These are phyloP conservation scores for Sepioteuthis lessoniana DNA, from an alignment of 2,888 invertebrate species.

Conservation along the genomic window DNA sequence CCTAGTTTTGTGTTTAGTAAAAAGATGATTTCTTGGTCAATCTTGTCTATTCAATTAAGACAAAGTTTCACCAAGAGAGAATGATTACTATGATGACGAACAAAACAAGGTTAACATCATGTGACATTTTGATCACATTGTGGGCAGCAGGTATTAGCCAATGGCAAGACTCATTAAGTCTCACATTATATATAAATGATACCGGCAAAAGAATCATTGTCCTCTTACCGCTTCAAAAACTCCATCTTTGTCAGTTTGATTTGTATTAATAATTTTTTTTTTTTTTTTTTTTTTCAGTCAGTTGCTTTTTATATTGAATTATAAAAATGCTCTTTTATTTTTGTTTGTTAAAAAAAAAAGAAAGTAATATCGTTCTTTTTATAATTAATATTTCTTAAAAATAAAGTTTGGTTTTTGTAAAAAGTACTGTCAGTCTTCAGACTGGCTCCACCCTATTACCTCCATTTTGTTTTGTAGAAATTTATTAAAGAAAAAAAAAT, in stretches of 20 bases:
- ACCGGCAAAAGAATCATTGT: background rate
- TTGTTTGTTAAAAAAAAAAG: background rate
- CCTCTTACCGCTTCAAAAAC: background rate
- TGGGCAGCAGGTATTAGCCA: background rate
- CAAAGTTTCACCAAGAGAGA: background rate
- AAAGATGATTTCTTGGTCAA: background rate
- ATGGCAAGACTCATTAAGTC: background rate
- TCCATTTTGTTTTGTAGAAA: background rate
- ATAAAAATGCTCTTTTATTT: background rate
- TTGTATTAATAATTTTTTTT: background rate
- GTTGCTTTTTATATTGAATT: background rate
- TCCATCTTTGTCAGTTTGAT: background rate
- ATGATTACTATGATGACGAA: slow-evolving; percentile 4
- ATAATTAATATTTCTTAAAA: background rate
- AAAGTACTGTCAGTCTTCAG: background rate
- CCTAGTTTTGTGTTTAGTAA: no score
- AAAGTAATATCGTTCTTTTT: background rate
- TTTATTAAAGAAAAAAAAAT: background rate
- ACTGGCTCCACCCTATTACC: background rate
- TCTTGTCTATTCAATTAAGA: background rate
- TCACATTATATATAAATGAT: background rate
- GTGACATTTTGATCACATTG: background rate
- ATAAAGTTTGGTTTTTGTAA: background rate
- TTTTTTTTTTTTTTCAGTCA: background rate
- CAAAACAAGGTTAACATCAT: background rate